Base-by-base conservation (phyloP, 2,113 vertebrate species). In the Myrmecobius fasciatus region DNA sequence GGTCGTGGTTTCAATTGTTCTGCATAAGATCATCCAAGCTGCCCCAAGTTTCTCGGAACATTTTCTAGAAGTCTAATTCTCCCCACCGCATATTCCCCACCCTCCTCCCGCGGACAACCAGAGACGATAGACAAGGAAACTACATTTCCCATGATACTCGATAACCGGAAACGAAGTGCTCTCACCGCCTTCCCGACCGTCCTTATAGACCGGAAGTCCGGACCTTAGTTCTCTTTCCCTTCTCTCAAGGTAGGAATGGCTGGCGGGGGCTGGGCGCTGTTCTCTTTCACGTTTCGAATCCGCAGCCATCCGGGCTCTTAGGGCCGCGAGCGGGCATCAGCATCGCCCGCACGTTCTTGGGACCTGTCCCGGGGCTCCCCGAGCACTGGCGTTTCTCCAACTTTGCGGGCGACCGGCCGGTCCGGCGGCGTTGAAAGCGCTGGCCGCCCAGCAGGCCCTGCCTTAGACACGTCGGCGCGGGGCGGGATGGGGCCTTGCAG, bases 211-310 rank as follows among this genome's bases (percentile, higher is more conserved):
- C 98, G 48, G 26, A 97, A 98, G 60, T 97, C 97, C 98, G 98
- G 98, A 97, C 93, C 95, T 99, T 98, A 98, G 95, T 96, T 46
- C 98, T 99, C 99, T 99, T 99, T 99, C 99, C 98, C 98, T 94
- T 98, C 98, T 98, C 98, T 98, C 97, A 99, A 99, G 99, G 99
- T 99, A 99, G 98, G 99, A 93, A 95, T 98, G 96, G 91, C 90
- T 89, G 96, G 3, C 0, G 17, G 0, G 0, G 0, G 10, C 0
- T 31, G 0, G 1, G 49, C 0, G 46, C 46, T 0, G 53, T 8
- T 89, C 0, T 0, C 0, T 52, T 31, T 54, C 75, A 36, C 52
- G 8, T 25, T 22, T 49, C 9, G 20, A 91, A 99, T 99, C 99
- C 94, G 89, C 31, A 31, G 52, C 97, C 98, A 99, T 99, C 99